Conservation (phyloP, 2,113 vertebrate genomes). For the Lamprotornis superbus region DNA sequence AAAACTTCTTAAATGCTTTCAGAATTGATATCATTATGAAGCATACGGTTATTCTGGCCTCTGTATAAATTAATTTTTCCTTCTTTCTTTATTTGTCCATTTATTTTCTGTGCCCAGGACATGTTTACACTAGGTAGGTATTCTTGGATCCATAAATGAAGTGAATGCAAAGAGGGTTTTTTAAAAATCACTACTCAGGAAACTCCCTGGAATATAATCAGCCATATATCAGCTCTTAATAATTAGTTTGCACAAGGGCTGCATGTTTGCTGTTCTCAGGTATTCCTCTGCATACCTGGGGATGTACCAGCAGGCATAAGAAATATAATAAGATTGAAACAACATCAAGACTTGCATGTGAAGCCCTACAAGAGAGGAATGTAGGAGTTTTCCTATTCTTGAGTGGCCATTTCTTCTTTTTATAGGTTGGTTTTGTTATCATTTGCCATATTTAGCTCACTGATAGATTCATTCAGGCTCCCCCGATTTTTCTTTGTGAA, state of each 20-base stretch:
- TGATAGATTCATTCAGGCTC: not conserved
- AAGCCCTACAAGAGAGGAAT: not conserved
- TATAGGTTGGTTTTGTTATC: not conserved
- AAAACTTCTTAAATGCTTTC: not conserved
- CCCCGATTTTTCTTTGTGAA: not conserved
- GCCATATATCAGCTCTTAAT: not conserved
- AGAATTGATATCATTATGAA: not conserved
- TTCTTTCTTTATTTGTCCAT: not conserved
- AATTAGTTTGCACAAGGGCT: not conserved
- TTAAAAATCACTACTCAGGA: not conserved
- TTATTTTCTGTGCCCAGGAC: not conserved
- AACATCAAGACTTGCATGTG: not conserved
- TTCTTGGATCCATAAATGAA: not conserved
- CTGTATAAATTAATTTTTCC: not conserved
- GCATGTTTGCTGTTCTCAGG: not conserved
- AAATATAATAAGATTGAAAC: not conserved
- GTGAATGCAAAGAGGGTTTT: not conserved
- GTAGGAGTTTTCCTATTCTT: not conserved
- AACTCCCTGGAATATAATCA: not conserved
- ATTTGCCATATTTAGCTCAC: not conserved
- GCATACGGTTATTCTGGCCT: not conserved
- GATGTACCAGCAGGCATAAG: not conserved
- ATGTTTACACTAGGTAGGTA: not conserved
- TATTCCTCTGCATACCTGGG: not conserved
- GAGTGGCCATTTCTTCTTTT: not conserved